phyloP scores from a whole-genome alignment of 2,797 vertebrate species.

The Notolabrus celidotus region DNA sequence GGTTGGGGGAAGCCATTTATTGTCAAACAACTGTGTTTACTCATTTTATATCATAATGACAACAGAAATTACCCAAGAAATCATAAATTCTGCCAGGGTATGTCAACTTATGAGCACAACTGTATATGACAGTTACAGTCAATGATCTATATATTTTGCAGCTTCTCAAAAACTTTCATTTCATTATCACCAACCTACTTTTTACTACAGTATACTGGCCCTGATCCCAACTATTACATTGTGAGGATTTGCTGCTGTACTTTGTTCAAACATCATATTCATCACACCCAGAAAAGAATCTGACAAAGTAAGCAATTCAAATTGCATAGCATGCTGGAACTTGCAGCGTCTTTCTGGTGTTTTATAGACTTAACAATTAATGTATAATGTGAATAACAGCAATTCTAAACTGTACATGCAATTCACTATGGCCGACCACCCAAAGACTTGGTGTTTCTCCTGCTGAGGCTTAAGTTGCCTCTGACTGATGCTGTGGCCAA shows the following conservation, averaged over 20 bases:
- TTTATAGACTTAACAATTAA: neutral
- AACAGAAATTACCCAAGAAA: too few species aligned
- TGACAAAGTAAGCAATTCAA: neutral
- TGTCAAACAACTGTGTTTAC: too few species aligned
- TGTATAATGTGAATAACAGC: neutral
- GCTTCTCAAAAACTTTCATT: too few species aligned
- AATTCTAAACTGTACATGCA: neutral
- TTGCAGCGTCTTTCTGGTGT: neutral
- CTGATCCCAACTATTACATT: neutral
- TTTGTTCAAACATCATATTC: too few species aligned
- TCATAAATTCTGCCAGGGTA: too few species aligned
- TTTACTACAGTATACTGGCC: too few species aligned
- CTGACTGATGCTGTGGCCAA: slow-evolving; percentile 50
- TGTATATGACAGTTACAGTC: too few species aligned
- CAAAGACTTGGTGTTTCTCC: neutral
- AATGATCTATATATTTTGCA: too few species aligned
- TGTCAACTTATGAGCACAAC: too few species aligned
- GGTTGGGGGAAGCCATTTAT: too few species aligned
- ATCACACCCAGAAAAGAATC: neutral
- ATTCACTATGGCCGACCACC: neutral
- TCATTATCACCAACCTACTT: too few species aligned
- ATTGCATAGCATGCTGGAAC: neutral
- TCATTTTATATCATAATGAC: too few species aligned
- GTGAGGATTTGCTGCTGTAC: neutral
- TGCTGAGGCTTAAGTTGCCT: slow-evolving; percentile 25